Evolutionary conservation across 2,888 invertebrate genomes (phyloP).

Genomic region (Ashinkailepas kermadecensis): DNA sequence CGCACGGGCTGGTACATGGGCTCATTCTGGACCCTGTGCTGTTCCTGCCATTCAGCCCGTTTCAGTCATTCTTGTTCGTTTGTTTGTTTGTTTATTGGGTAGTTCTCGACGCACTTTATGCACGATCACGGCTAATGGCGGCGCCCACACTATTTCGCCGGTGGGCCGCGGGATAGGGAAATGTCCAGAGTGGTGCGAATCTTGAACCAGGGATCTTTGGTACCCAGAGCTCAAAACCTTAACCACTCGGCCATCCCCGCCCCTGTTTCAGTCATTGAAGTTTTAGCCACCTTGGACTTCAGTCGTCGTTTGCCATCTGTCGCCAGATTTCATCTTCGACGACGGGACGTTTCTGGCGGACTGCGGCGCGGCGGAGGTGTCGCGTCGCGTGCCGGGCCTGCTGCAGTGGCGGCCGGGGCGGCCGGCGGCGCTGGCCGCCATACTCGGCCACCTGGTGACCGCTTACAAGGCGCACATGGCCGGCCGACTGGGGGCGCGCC

Average conservation of each 20-base stretch:
- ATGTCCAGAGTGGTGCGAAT: no score
- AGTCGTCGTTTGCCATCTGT: background rate
- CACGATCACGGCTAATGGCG: no score
- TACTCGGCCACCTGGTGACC: background rate
- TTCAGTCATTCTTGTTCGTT: no score
- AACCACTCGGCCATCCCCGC: background rate
- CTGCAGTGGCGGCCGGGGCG: background rate
- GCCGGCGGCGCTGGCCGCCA: background rate
- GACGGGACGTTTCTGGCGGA: background rate
- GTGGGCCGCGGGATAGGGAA: background rate
- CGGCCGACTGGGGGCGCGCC: background rate
- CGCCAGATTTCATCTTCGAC: background rate
- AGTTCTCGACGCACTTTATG: no score
- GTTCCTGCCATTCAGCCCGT: no score
- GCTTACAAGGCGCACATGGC: background rate
- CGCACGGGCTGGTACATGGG: no score
- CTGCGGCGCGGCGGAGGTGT: background rate
- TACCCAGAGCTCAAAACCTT: background rate
- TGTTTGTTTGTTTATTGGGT: no score
- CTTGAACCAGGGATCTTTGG: background rate
- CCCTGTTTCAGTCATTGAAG: background rate
- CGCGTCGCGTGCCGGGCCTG: background rate
- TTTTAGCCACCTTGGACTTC: no score
- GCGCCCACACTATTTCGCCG: background rate
- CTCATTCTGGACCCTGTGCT: no score